A percentile compares a stretch with the other conserved stretches of the same genome.
Evolutionary conservation across 1,140 invertebrate genomes (phyloP).

Genomic region (Conus ventricosus): DNA sequence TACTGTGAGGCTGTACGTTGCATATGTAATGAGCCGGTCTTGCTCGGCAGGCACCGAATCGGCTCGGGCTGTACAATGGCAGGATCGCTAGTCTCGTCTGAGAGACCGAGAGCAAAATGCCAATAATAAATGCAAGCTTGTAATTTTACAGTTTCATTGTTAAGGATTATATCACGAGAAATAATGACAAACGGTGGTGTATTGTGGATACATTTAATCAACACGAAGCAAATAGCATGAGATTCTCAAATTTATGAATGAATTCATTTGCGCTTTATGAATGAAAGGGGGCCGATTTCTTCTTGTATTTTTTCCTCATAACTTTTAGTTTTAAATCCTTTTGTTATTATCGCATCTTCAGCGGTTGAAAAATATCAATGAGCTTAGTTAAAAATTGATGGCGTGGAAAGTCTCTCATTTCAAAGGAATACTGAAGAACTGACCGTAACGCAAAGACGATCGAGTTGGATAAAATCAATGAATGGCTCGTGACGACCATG

Average conservation of each 20-base stretch:
- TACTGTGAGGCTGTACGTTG: slow-evolving; percentile 51
- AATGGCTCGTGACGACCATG: not conserved
- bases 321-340: not conserved
- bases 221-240: not conserved
- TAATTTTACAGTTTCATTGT: not conserved
- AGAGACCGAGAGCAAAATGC: not conserved
- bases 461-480: not conserved
- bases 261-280: slow-evolving; percentile 25
- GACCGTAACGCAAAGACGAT: no score
- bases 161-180: not conserved
- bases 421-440: not conserved
- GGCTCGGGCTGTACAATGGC: slow-evolving; percentile 24
- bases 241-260: slow-evolving; percentile 11
- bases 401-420: not conserved
- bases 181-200: not conserved
- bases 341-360: not conserved
- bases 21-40: slow-evolving; percentile 62
- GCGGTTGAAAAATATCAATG: no score
- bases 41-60: slow-evolving; percentile 29
- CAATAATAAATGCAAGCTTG: slow-evolving; percentile 21
- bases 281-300: not conserved
- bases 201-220: not conserved
- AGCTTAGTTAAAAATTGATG: not conserved
- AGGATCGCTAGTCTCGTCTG: slow-evolving; percentile 12
- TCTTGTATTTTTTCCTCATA: not conserved